These are phyloP conservation scores for Pseudanteris insignis DNA, from an alignment of 2,888 invertebrate genomes.

Conservation along the genomic window DNA sequence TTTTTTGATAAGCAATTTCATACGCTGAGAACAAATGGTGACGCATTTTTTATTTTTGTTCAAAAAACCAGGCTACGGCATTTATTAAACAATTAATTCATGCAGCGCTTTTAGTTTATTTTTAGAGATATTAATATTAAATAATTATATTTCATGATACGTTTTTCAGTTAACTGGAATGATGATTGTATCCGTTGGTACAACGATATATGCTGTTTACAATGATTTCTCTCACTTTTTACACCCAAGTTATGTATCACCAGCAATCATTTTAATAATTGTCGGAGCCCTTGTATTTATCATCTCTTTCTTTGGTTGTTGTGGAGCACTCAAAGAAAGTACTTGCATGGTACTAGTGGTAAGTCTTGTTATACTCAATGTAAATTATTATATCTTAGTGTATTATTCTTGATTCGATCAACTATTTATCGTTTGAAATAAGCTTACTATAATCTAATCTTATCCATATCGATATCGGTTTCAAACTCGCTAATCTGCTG, in stretches of 20 bases:
- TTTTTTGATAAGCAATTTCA: too few relatives aligned
- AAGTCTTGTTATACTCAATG: conserved; percentile 37
- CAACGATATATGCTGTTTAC: conserved; percentile 71
- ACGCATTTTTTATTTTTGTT: too few relatives aligned
- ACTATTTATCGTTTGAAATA: too few relatives aligned
- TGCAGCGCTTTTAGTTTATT: not conserved
- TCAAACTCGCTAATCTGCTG: not conserved
- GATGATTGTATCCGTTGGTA: conserved; percentile 74
- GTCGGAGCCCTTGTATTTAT: conserved; percentile 81
- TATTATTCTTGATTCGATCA: too few relatives aligned
- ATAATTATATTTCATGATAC: not conserved
- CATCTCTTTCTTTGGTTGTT: conserved; percentile 81
- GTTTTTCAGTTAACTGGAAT: conserved; percentile 73
- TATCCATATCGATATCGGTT: conserved; percentile 4
- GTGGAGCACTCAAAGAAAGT: conserved; percentile 83
- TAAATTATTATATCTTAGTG: too few relatives aligned
- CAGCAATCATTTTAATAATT: conserved; percentile 79
- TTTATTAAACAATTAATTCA: too few relatives aligned
- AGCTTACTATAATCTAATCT: not conserved
- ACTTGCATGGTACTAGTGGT: conserved; percentile 76
- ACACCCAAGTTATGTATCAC: conserved; percentile 74
- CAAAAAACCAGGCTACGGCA: too few relatives aligned
- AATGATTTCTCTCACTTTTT: conserved; percentile 72
- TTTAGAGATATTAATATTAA: not conserved
- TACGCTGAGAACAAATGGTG: too few relatives aligned